phyloP scores from a whole-genome alignment of 2,113 vertebrate genomes.

The Sakesphorus luctuosus region DNA sequence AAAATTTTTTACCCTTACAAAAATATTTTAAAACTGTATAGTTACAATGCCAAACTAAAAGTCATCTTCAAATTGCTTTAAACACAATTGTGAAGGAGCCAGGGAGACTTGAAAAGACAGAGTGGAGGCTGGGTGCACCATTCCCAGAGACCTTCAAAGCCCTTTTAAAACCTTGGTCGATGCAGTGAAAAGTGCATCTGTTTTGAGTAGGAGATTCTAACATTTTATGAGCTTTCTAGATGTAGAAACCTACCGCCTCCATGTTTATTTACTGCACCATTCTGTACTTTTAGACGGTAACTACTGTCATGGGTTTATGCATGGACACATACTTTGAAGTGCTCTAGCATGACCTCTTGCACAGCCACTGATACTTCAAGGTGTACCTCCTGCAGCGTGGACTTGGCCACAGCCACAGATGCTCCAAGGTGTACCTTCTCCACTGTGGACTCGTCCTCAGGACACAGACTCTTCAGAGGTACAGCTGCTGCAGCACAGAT shows the following conservation, averaged over 20 bases:
- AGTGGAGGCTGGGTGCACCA: background rate
- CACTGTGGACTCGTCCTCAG: background rate
- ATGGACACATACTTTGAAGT: background rate
- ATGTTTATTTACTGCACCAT: background rate
- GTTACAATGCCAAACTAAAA: background rate
- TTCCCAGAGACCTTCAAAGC: background rate
- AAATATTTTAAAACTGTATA: background rate
- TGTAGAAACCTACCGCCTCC: background rate
- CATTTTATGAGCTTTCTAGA: background rate
- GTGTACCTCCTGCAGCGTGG: background rate
- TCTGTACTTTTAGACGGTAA: background rate
- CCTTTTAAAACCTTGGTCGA: background rate
- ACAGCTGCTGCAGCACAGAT: background rate
- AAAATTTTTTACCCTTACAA: background rate
- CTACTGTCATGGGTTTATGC: background rate
- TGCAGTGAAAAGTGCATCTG: background rate
- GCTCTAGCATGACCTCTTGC: background rate
- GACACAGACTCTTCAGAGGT: background rate
- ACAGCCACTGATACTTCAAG: rapidly evolving
- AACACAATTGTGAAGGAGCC: background rate
- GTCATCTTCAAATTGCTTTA: background rate
- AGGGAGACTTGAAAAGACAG: background rate
- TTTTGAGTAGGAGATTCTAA: background rate
- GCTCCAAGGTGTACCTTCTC: background rate
- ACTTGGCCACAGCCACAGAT: background rate